These are phyloP conservation scores for Guaruba guarouba DNA, from an alignment of 2,113 vertebrate genomes.

Conservation along the genomic window DNA sequence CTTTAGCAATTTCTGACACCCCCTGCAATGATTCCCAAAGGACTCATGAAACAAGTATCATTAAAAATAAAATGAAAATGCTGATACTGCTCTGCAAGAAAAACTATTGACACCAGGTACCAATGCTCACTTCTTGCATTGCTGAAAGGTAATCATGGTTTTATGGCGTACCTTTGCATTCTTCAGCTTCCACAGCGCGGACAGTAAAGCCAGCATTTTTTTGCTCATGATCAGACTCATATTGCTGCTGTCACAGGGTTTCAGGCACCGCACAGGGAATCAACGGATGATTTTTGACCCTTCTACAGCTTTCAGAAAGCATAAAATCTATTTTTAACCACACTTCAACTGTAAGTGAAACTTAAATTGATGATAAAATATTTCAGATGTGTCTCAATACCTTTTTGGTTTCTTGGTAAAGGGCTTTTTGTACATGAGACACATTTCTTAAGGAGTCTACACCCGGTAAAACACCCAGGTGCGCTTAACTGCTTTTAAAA, in stretches of 20 bases:
- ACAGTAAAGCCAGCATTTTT: not conserved
- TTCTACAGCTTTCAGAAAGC: not conserved
- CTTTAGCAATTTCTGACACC: not conserved
- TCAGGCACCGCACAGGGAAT: not conserved
- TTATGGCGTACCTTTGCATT: not conserved
- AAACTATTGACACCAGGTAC: not conserved
- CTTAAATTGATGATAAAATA: not conserved
- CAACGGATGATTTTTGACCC: not conserved
- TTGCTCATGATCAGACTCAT: not conserved
- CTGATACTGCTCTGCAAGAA: not conserved
- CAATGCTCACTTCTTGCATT: not conserved
- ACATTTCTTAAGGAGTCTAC: not conserved
- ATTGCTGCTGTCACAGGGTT: not conserved
- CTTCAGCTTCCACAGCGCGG: not conserved
- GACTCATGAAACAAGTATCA: not conserved
- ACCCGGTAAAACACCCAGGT: not conserved
- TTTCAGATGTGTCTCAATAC: not conserved
- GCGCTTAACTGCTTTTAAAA: not conserved
- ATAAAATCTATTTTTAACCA: conserved; percentile 21
- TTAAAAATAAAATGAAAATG: not conserved
- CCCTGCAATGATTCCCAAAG: not conserved
- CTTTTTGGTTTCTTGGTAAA: not conserved
- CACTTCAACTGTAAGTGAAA: not conserved
- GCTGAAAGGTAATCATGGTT: not conserved
- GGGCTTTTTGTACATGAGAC: not conserved